Conservation (phyloP, 2,888 invertebrate species). For the Lasioglossum pauxillum region DNA sequence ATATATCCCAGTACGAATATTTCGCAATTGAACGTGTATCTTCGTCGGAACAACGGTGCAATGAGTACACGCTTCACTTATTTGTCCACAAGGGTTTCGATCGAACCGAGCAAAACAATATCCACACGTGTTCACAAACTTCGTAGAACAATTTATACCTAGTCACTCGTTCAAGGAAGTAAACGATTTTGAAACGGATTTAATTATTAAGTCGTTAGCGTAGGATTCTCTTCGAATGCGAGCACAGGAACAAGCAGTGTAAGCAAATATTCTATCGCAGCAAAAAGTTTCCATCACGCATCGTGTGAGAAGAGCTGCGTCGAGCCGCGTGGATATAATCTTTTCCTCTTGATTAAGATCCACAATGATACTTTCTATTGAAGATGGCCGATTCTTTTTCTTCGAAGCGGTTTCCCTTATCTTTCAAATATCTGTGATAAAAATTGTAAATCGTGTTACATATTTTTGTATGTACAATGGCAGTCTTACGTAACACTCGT, state of each 20-base stretch:
- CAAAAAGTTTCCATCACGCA: constrained; percentile 78
- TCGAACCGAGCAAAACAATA: neutral
- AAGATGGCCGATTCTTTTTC: neutral
- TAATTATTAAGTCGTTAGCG: neutral
- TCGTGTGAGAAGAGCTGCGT: constrained; percentile 51
- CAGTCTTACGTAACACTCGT: neutral
- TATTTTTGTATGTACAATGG: neutral
- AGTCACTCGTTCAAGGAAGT: neutral
- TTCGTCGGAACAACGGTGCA: neutral
- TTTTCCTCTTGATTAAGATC: constrained; percentile 49
- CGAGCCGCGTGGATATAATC: constrained; percentile 46
- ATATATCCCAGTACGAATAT: neutral
- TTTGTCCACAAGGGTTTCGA: neutral
- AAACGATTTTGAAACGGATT: neutral
- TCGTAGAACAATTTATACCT: neutral
- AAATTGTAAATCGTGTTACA: neutral
- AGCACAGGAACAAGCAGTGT: neutral
- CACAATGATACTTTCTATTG: neutral
- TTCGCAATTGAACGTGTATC: neutral
- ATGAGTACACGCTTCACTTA: neutral
- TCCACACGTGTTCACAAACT: neutral
- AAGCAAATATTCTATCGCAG: constrained; percentile 58
- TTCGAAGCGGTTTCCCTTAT: neutral
- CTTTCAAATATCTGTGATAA: neutral
- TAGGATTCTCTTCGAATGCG: constrained; percentile 4